phyloP scores from a whole-genome alignment of 2,888 invertebrate species.

The Phytoseiulus persimilis region DNA sequence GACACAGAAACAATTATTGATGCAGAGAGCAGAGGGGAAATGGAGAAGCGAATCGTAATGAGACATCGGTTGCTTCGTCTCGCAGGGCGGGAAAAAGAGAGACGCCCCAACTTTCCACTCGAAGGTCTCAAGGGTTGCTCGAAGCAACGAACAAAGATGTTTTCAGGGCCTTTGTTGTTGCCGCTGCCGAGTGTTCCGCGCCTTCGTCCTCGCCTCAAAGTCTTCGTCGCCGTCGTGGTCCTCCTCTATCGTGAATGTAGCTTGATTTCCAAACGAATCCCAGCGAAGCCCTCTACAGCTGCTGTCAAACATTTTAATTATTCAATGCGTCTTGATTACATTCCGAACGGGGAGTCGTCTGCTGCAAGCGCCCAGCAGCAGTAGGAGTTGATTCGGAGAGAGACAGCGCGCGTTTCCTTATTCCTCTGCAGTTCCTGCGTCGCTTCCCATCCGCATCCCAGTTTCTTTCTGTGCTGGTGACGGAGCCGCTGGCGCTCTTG shows the following conservation, averaged over 20 bases:
- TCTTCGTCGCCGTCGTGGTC: neutral
- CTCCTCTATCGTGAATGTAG: neutral
- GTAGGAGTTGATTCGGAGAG: neutral
- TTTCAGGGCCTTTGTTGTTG: neutral
- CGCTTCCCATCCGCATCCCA: neutral
- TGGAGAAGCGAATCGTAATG: neutral
- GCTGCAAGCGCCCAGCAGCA: neutral
- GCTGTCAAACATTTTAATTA: conserved; percentile 5
- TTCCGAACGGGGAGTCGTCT: neutral
- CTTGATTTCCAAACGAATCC: neutral
- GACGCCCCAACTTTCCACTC: neutral
- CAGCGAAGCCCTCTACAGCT: neutral
- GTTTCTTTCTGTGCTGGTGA: neutral
- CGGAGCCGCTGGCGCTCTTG: neutral
- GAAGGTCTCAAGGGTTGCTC: neutral
- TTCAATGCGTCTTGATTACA: neutral
- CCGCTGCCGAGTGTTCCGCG: neutral
- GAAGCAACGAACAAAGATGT: neutral
- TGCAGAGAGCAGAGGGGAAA: neutral
- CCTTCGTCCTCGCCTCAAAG: neutral
- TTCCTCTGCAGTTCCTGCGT: neutral
- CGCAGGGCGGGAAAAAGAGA: neutral
- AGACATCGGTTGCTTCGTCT: neutral
- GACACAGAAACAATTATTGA: neutral
- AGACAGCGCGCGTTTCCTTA: neutral